Evolutionary conservation across 2,888 invertebrate species (phyloP).

Genomic region (Patella caerulea): DNA sequence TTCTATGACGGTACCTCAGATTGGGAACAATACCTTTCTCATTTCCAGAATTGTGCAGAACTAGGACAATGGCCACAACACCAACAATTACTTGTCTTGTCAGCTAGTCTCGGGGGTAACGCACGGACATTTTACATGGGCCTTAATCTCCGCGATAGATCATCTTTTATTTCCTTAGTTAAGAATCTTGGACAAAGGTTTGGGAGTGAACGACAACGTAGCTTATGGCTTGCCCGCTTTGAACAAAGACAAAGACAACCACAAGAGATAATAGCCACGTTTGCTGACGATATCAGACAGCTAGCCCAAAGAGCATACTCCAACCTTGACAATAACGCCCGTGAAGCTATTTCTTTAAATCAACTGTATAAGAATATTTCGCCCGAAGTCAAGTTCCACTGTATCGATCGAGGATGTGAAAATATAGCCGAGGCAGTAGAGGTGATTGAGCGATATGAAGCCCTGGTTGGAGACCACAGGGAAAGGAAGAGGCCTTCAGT

Average conservation of each 20-base stretch:
- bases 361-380: conserved; percentile 15
- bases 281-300: not conserved
- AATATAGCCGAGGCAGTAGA: conserved; percentile 10
- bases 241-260: conserved; percentile 12
- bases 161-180: too few relatives aligned
- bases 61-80: too few relatives aligned
- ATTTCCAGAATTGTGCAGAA: not conserved
- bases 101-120: too few relatives aligned
- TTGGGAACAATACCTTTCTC: not conserved
- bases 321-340: not conserved
- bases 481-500: not conserved
- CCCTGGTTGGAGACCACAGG: conserved; percentile 4
- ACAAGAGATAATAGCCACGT: not conserved
- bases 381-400: conserved; percentile 2
- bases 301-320: not conserved
- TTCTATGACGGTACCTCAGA: not conserved
- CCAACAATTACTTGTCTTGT: too few relatives aligned
- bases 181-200: too few relatives aligned
- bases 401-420: conserved; percentile 15
- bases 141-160: too few relatives aligned
- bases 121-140: too few relatives aligned
- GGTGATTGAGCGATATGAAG: conserved; percentile 16
- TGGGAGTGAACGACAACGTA: conserved; percentile 2
- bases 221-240: conserved; percentile 9
- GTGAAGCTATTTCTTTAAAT: conserved; percentile 8